Evolutionary conservation across 1,140 invertebrate species (phyloP), one percentile per base, ranked within the genome.

Genomic region (Rhyacophila brunnea): DNA sequence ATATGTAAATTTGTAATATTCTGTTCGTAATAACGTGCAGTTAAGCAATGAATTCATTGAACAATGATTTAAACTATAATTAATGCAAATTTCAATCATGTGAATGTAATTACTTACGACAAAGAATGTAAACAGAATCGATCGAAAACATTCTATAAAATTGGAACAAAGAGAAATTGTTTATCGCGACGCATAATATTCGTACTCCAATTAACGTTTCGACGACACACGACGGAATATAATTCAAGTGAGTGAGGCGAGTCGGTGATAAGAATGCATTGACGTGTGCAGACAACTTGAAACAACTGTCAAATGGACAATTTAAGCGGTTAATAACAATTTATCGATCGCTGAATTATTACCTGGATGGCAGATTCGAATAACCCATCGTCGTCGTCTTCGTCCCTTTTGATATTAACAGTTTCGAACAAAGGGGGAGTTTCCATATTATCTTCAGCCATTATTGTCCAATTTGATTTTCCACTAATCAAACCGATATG

Each of bases 311-410:
- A 57, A 50, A 57, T 32, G 40, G 45, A 48, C 46, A 57, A 49
- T 14, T 13, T 34, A 42, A 57, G 34, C 17, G 15, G 23, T 38
- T 28, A 14, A 47, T 49, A 5, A 15, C 18, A 48, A 28, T 43
- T 56, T 45, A 17, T 15, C 28, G 0, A 56, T 77, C 68, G 51
- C 70, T 67, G 70, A 73, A 68, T 68, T 78, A 82, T n/a, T 28
- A 91, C 89, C 81, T 90, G 87, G 60, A 88, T 80, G 15, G 89
- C 86, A 49, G 90, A 91, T 49, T 83, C 81, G 73, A 92, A 92
- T 66, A 92, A 80, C 78, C 91, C 88, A 66, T 88, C 87, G 63
- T 88, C 87, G 55, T 88, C 85, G 42, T 86, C 85, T 32, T 86
- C 81, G 65, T 85, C 84, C 13, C 55, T 48, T 66, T 85, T 83